Conservation (phyloP, 2,888 invertebrate genomes). For the Drosophila rellima region DNA sequence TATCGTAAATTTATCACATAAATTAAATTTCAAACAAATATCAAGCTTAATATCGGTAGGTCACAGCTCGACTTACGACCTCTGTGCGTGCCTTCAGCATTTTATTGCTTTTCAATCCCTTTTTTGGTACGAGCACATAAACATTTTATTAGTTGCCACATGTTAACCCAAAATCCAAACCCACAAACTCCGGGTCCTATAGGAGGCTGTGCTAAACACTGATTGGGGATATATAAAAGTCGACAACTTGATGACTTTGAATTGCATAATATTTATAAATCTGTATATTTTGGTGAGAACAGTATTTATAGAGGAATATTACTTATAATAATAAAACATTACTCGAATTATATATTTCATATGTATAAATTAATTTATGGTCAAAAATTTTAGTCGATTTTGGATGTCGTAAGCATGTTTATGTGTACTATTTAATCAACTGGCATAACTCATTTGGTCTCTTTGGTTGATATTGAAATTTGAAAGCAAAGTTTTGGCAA, state of each 20-base stretch:
- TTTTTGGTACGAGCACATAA: slow-evolving; percentile 54
- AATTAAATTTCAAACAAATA: slow-evolving; percentile 74
- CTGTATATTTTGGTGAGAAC: too few relatives aligned
- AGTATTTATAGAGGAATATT: too few relatives aligned
- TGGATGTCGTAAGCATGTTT: not conserved
- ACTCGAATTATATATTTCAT: not conserved
- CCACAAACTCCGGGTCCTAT: slow-evolving; percentile 32
- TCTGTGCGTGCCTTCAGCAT: slow-evolving; percentile 50
- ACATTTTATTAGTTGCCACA: slow-evolving; percentile 76
- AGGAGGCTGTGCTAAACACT: slow-evolving; percentile 37
- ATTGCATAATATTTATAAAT: slow-evolving; percentile 45
- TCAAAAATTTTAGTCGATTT: not conserved
- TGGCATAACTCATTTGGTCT: not conserved
- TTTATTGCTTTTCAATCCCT: slow-evolving; percentile 69
- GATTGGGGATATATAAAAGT: slow-evolving; percentile 46
- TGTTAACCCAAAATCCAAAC: slow-evolving; percentile 60
- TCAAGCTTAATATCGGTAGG: slow-evolving; percentile 66
- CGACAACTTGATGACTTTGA: slow-evolving; percentile 31
- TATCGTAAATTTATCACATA: slow-evolving; percentile 73
- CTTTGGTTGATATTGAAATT: slow-evolving; percentile 1
- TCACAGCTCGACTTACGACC: slow-evolving; percentile 42
- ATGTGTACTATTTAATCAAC: slow-evolving; percentile 3
- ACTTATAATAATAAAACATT: not conserved
- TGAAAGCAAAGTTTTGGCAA: slow-evolving; percentile 27
- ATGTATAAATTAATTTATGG: not conserved